Evolutionary conservation across 1,140 invertebrate genomes (phyloP).

Genomic region (Drosophila orena): DNA sequence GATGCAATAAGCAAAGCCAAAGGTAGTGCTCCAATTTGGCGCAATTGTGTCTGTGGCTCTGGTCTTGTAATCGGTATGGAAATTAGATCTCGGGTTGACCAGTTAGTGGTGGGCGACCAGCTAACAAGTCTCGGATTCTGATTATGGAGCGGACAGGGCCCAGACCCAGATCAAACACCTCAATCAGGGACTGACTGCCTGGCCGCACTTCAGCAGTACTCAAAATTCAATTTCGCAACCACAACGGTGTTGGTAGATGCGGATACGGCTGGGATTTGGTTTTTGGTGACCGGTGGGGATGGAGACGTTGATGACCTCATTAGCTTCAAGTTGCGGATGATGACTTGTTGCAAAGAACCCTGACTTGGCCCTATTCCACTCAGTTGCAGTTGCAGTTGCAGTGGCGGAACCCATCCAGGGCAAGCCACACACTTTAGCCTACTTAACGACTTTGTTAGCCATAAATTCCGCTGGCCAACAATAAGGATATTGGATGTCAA

Average conservation of each 20-base stretch:
- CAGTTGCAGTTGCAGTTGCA: slow-evolving; percentile 33
- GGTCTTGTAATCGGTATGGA: slow-evolving; percentile 6
- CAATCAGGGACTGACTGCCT: slow-evolving; percentile 33
- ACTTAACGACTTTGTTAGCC: slow-evolving; percentile 75
- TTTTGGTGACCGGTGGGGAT: neutral
- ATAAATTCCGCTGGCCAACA: slow-evolving; percentile 75
- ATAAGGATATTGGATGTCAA: slow-evolving; percentile 80
- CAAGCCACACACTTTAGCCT: slow-evolving; percentile 57
- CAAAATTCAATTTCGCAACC: slow-evolving; percentile 53
- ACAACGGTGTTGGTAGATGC: slow-evolving; percentile 16
- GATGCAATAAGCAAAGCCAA: neutral
- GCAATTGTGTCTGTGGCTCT: slow-evolving; percentile 2
- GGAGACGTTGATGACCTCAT: slow-evolving; percentile 48
- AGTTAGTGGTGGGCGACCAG: slow-evolving; percentile 1
- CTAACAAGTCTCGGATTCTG: slow-evolving; percentile 7
- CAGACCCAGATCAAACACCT: slow-evolving; percentile 50
- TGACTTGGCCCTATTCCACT: slow-evolving; percentile 51
- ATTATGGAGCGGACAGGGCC: slow-evolving; percentile 4
- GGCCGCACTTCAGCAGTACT: slow-evolving; percentile 33
- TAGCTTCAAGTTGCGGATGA: slow-evolving; percentile 34
- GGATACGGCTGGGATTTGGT: slow-evolving; percentile 7
- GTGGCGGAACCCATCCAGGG: slow-evolving; percentile 3
- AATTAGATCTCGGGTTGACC: slow-evolving; percentile 17
- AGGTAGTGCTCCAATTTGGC: slow-evolving; percentile 1
- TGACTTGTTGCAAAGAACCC: slow-evolving; percentile 18